Evolutionary conservation across 2,113 vertebrate genomes (phyloP).

Genomic region (Gadus macrocephalus): DNA sequence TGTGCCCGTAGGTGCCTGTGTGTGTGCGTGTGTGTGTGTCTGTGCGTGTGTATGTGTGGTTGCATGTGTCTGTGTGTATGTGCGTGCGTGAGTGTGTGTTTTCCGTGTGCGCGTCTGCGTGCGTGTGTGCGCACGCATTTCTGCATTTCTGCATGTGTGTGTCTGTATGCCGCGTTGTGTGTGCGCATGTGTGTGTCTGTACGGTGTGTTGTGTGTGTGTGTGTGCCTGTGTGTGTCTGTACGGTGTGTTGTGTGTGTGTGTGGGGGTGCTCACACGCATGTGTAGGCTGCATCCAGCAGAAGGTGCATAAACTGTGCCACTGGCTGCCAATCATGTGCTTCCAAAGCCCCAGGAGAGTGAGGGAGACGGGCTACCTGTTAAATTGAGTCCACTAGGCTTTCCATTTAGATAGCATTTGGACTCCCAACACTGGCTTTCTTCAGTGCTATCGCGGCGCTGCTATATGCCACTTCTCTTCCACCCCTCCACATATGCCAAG

Average conservation of each 20-base stretch:
- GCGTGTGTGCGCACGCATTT: neutral
- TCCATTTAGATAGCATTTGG: slow-evolving; percentile 33
- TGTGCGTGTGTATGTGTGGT: neutral
- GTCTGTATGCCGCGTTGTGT: neutral
- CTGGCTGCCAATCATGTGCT: slow-evolving; percentile 46
- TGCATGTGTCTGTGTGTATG: slow-evolving; percentile 26
- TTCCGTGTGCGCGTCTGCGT: neutral
- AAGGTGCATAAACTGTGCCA: slow-evolving; percentile 21
- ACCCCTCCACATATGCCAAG: no score
- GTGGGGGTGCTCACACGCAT: neutral
- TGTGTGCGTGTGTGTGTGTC: neutral
- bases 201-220: neutral
- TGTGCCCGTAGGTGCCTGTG: neutral
- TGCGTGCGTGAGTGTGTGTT: neutral
- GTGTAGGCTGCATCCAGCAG: slow-evolving; percentile 4
- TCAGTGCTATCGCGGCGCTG: slow-evolving; percentile 17
- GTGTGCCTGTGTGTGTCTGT: neutral
- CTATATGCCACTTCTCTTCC: neutral
- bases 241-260: neutral
- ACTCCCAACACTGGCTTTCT: slow-evolving; percentile 21
- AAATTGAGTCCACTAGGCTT: slow-evolving; percentile 57
- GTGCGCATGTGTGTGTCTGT: neutral
- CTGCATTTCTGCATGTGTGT: neutral
- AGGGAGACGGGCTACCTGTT: slow-evolving; percentile 40
- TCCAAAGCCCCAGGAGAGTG: slow-evolving; percentile 34